Conservation (phyloP, 2,888 invertebrate species). For the Zygothrica quintamaculata region DNA sequence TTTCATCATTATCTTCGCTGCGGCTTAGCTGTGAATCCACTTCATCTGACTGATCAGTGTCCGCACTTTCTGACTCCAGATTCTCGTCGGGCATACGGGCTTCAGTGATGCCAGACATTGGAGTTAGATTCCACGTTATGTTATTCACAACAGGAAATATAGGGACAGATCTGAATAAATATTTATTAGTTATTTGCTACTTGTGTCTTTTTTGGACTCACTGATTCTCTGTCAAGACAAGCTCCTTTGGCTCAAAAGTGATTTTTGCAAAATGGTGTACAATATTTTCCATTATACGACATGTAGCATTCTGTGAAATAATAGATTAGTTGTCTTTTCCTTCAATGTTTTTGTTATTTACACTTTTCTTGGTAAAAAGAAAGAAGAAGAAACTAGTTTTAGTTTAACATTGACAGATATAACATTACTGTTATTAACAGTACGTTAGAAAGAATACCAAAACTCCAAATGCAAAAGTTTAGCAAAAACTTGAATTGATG, state of each 20-base stretch:
- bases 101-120: constrained; percentile 18
- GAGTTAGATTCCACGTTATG: constrained; percentile 22
- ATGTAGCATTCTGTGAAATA: constrained; percentile 46
- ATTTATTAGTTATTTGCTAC: not conserved
- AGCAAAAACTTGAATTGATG: too few species aligned
- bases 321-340: constrained; percentile 18
- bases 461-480: too few species aligned
- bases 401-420: too few species aligned
- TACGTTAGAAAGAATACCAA: too few species aligned
- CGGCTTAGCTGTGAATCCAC: constrained; percentile 56
- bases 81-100: constrained; percentile 31
- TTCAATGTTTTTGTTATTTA: constrained; percentile 33
- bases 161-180: constrained; percentile 27
- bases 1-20: constrained; percentile 59
- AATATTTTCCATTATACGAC: constrained; percentile 79
- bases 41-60: constrained; percentile 63
- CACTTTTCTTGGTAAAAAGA: constrained; percentile 28
- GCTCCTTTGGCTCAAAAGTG: constrained; percentile 72
- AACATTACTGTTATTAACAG: too few species aligned
- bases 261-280: constrained; percentile 80
- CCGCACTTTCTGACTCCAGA: constrained; percentile 52
- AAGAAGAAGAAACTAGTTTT: constrained; percentile 19
- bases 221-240: constrained; percentile 72
- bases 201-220: constrained; percentile 35
- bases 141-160: constrained; percentile 17